phyloP scores from a whole-genome alignment of 2,113 vertebrate genomes.

The Rattus rattus region DNA sequence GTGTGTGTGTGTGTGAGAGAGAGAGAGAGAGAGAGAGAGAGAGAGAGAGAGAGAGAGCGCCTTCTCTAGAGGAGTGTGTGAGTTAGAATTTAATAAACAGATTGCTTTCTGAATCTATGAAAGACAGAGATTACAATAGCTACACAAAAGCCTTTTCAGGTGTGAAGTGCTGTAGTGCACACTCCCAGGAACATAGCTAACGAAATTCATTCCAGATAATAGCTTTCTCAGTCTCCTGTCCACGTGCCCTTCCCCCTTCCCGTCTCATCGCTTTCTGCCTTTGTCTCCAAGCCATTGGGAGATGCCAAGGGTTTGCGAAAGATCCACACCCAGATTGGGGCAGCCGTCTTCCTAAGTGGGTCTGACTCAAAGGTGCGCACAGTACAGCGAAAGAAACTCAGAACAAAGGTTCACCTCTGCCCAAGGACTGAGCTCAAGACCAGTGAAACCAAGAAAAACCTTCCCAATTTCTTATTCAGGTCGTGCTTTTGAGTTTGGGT shows the following conservation, averaged over 20 bases:
- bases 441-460: not conserved
- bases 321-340: not conserved
- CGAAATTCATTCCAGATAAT: not conserved
- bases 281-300: not conserved
- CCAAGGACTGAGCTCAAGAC: not conserved
- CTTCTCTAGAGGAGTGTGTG: not conserved
- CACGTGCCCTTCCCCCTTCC: no score
- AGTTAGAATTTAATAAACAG: slow-evolving; percentile 16
- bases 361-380: not conserved
- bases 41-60: not conserved
- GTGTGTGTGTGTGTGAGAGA: no score
- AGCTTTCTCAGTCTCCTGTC: not conserved
- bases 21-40: not conserved
- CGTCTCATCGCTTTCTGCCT: not conserved
- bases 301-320: not conserved
- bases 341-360: not conserved
- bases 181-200: not conserved
- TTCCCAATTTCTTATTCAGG: not conserved
- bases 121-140: not conserved
- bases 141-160: not conserved
- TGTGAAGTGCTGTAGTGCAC: not conserved
- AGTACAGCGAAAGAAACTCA: not conserved
- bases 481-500: not conserved
- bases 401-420: not conserved
- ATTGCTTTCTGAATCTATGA: not conserved